phyloP scores from a whole-genome alignment of 2,888 invertebrate genomes.

The Priocnemis perturbator region DNA sequence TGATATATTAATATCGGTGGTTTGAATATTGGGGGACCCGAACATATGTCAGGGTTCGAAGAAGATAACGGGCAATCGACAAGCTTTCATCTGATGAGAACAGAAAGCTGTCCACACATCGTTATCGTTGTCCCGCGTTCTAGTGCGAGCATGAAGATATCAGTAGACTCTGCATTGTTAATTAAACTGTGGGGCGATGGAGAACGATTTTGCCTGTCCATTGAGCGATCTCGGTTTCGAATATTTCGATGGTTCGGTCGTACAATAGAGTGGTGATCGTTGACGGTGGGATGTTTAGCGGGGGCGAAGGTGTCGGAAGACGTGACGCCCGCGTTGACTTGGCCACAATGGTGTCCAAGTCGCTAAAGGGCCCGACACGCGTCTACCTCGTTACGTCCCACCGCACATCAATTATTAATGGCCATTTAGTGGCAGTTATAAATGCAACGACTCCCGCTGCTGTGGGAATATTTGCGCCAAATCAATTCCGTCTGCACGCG shows the following conservation, averaged over 20 bases:
- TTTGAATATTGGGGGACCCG: background rate
- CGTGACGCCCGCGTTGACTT: conserved; percentile 29
- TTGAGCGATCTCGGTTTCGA: no score
- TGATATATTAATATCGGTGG: background rate
- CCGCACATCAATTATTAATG: conserved; percentile 62
- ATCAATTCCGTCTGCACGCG: background rate
- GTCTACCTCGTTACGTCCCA: conserved; percentile 48
- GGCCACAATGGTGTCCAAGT: conserved; percentile 11
- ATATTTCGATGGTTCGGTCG: no score
- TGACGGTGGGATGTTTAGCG: background rate
- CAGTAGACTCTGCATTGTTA: conserved; percentile 32
- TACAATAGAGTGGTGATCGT: conserved; percentile 2
- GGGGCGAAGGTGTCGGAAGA: conserved; percentile 24
- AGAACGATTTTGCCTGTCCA: no score
- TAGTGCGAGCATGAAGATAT: conserved; percentile 34
- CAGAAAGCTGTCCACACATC: conserved; percentile 56
- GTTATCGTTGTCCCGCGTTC: conserved; percentile 46
- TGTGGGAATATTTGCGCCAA: conserved; percentile 4
- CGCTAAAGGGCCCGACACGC: conserved; percentile 55
- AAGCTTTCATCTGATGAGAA: conserved; percentile 57
- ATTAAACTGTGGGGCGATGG: conserved; percentile 40
- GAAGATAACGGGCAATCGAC: conserved; percentile 52
- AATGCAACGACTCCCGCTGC: conserved; percentile 21
- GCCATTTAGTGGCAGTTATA: conserved; percentile 47
- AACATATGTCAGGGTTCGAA: conserved; percentile 54